These are phyloP conservation scores for Dendrophyllia cribrosa DNA, from an alignment of 64 coral and sea anemone genomes.

Conservation along the genomic window DNA sequence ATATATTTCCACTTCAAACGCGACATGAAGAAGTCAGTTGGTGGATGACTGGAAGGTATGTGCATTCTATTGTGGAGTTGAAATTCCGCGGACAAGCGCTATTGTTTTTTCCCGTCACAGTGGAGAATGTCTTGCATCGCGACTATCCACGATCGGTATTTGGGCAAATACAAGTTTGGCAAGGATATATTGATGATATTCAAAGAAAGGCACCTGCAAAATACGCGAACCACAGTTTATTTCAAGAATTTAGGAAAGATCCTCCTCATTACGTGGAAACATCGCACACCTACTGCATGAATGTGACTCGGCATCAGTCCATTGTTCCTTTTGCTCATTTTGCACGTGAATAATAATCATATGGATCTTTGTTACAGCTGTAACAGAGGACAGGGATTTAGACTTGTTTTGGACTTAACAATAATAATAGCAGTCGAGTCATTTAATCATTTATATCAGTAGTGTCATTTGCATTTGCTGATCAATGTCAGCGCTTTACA, in stretches of 20 bases:
- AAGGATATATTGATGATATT: background rate
- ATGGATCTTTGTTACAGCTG: too few species aligned
- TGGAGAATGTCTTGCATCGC: background rate
- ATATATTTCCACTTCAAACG: constrained; percentile 6
- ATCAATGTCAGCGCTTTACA: too few species aligned
- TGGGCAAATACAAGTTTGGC: background rate
- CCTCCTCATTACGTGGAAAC: background rate
- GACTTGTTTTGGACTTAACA: too few species aligned
- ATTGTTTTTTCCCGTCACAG: constrained; percentile 4
- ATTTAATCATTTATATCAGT: too few species aligned
- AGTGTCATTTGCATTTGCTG: too few species aligned
- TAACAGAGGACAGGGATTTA: too few species aligned
- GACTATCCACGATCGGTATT: background rate
- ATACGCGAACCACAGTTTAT: background rate
- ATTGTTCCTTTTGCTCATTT: constrained; percentile 23
- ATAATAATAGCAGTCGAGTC: too few species aligned
- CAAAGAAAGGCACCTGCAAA: background rate
- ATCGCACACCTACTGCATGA: constrained; percentile 13
- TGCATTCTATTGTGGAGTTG: background rate
- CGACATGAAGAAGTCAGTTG: background rate
- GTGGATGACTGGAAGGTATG: background rate
- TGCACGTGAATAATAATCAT: background rate
- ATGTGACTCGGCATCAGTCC: background rate
- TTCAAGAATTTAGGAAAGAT: background rate
- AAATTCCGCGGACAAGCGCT: constrained; percentile 37